Evolutionary conservation across 2,113 vertebrate species (phyloP), one percentile per base, ranked within the genome.

Genomic region (Silurus meridionalis): DNA sequence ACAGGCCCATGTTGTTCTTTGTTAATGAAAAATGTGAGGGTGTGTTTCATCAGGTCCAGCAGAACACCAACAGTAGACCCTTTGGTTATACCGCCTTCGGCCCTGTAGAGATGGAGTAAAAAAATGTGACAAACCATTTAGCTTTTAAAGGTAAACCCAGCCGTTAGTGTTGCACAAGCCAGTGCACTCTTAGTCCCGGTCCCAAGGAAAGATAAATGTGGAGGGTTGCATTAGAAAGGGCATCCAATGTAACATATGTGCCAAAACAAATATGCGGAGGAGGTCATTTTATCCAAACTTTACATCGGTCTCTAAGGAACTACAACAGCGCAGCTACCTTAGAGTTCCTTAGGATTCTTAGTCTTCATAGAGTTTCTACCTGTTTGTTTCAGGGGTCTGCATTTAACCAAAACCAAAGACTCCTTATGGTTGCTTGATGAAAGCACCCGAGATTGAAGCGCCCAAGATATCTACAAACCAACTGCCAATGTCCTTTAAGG

Each of bases 1-100:
- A 97, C 94, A 8, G 97, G 97, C 13, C 98, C 98, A 17, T 99
- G 98, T 94, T 99, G 98, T 93, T 97, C 93, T 86, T 98, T 97
- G 52, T 99, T 99, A 92, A 99, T 96, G 93, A 94, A 99, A 94
- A 99, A 99, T 10, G 96, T 98, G 91, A 99, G 90, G 0, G 94
- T 97, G 92, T 95, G 97, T 90, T 99, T 97, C 84, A 92, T 96
- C 88, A 99, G 94, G 87, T 99, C 98, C 94, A 99, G 94, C 46
- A 99, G 96, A 92, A 99, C 91, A 0, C 98, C 98, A 46, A 99
- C 95, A 0, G 95, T 96, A 5, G 98, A 95, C 46, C 98, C 97
- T 89, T 98, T 99, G 15, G 92, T 91, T 91, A 99, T 97, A 64
- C 98, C 98, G 0, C 98, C 98, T 93, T 99, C 98, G 0, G 98